These are phyloP conservation scores for Sebastes trivittatus DNA, from an alignment of 2,797 vertebrate species.

Conservation along the genomic window DNA sequence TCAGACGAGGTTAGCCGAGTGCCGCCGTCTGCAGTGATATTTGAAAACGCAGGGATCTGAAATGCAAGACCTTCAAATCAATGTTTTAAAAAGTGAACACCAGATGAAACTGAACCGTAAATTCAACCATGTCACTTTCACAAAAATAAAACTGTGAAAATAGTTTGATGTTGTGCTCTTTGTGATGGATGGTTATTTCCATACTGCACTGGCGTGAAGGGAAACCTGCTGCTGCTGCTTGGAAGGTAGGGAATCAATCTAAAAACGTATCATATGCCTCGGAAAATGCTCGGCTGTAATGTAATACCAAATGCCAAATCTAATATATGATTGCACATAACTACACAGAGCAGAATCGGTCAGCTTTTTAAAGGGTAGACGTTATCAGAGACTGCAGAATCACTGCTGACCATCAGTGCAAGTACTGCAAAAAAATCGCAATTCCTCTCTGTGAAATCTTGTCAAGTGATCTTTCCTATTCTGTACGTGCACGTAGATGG, in stretches of 20 bases:
- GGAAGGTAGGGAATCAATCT: conserved; percentile 43
- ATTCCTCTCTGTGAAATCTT: background rate
- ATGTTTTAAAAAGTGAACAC: background rate
- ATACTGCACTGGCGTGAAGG: background rate
- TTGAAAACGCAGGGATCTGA: background rate
- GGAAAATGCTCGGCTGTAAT: conserved; percentile 21
- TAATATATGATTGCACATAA: conserved; percentile 16
- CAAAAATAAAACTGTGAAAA: conserved; percentile 6
- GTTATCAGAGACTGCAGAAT: background rate
- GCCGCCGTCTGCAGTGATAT: conserved; percentile 18
- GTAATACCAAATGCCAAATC: conserved; percentile 22
- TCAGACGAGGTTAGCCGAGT: background rate
- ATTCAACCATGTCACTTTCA: background rate
- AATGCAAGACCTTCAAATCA: conserved; percentile 13
- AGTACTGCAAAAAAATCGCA: background rate
- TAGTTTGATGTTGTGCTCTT: background rate
- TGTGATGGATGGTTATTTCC: conserved; percentile 28
- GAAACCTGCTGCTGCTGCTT: background rate
- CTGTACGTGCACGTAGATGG: conserved; percentile 1
- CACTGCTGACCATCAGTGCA: background rate
- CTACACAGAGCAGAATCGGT: background rate
- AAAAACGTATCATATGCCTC: conserved; percentile 24
- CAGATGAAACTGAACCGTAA: background rate
- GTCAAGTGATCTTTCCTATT: background rate
- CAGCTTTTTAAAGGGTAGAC: background rate